phyloP scores from a whole-genome alignment of 2,797 vertebrate species.

The Hafferia zeledoni region DNA sequence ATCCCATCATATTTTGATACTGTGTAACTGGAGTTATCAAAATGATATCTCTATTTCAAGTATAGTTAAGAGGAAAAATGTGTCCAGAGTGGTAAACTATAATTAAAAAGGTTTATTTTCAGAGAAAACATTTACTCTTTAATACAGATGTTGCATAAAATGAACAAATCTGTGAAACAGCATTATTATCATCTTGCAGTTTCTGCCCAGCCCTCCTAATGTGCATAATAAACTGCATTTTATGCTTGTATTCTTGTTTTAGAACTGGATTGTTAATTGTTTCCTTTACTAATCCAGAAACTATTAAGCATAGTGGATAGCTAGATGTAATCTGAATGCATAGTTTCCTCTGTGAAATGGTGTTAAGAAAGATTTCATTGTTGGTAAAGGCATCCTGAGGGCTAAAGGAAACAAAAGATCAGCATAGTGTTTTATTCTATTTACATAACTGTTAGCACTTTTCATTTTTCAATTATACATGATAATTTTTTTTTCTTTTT shows the following conservation, averaged over 20 bases:
- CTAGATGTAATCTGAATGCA: not conserved
- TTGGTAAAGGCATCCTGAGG: not conserved
- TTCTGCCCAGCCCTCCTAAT: not conserved
- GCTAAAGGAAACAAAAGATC: not conserved
- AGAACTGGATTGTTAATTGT: not conserved
- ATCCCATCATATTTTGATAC: not conserved
- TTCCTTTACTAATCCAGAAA: not conserved
- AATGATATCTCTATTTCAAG: not conserved
- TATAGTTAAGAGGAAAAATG: not conserved
- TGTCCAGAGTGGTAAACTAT: not conserved
- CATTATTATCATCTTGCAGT: not conserved
- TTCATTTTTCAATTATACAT: constrained; percentile 39
- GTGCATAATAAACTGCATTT: not conserved
- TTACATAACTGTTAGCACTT: constrained; percentile 30
- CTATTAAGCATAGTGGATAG: not conserved
- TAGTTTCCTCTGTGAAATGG: not conserved
- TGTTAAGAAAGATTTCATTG: not conserved
- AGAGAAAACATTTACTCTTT: not conserved
- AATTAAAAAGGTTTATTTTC: not conserved
- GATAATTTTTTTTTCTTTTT: not conserved
- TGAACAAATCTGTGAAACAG: not conserved
- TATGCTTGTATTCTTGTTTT: not conserved
- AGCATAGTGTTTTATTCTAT: not conserved
- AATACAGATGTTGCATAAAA: not conserved
- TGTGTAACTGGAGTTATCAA: not conserved